Base-by-base conservation (phyloP, 1,140 invertebrate species). In the Drosophila subobscura region DNA sequence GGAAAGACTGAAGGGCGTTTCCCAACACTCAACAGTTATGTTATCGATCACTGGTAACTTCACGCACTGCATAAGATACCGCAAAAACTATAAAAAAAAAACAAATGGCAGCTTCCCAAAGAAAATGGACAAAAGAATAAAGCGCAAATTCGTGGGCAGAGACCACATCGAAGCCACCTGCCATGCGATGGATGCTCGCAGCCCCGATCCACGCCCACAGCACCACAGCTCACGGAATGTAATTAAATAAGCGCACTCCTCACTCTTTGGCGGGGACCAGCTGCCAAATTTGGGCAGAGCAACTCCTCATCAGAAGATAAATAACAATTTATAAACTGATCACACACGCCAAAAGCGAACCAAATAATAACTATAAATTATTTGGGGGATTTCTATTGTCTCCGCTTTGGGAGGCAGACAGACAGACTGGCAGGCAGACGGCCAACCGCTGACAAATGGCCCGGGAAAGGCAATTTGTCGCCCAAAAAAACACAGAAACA, bases 291-390 rank as follows among this genome's bases (percentile, higher is more conserved):
- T 63, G 79, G 80, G 20, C 47, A 76, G 42, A 67, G 41, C 79
- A 46, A 67, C 79, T 84, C 84, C 67, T 84, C 72, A 64, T 74
- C 67, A 44, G 45, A 27, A 46, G 55, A 81, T 81, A 64, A 77
- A 81, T 46, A 65, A 50, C 46, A 77, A 79, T 79, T 79, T 74
- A 74, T 79, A 75, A 71, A 54, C 71, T 45, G 71, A 70, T 64
- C 77, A 37, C 33, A 33, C 29, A 37, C 33, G 44, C 64, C 73
- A 78, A 56, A 79, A 52, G 71, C 46, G 54, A 47, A 40, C 27
- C 46, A 5, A 79, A 64, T 79, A 79, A 75, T 60, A 60, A 68
- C 56, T 20, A 79, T 79, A 79, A 75, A 79, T 71, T 79, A 71
- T 60, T 55, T 49, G 25, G 57, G 41, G 16, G 23, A 67, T n/a